Evolutionary conservation across 2,888 invertebrate genomes (phyloP), one percentile per base, ranked within the genome.

Genomic region (Trissoscelio sp.): DNA sequence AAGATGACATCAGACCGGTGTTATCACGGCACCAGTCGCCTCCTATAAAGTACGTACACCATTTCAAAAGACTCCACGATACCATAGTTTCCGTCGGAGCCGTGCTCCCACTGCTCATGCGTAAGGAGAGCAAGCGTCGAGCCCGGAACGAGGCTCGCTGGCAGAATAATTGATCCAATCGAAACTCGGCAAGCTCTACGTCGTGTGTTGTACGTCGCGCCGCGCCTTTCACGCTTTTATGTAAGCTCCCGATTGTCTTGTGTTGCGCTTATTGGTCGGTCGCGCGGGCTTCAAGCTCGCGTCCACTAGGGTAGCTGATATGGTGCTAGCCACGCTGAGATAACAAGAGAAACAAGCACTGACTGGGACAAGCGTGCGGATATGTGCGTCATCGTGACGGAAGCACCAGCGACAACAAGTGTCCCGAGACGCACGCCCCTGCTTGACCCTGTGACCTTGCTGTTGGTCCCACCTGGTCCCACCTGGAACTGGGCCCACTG

Each of bases 101-200:
- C 69, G 57, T 64, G 75, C 67, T 74, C 70, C 70, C 62, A 84
- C 84, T 85, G 85, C 85, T 86, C 86, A 86, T 86, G 86, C 85
- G 87, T 85, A 81, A 70, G 28, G 48, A 51, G 46, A 44, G 44
- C 62, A 69, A 80, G 79, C 74, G 42, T 55, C 57, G 83, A 83
- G 81, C 86, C 86, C 85, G 80, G 84, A 83, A 83, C 84, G 83
- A 85, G 84, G 85, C 83, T 86, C 83, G 83, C 84, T 80, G 62
- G 85, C 83, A 82, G 84, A 87, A 87, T 85, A 85, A 87, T 87
- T 87, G 86, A 86, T 87, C 85, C 87, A 85, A 88, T 88, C 87
- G 85, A 85, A 86, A 86, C 81, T 84, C 84, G 67, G 55, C 79
- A 85, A 81, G 85, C 85, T 86, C 85, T 84, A 85, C 83, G 78